A percentile compares a stretch with the other conserved stretches of the same genome.
Conservation (phyloP, 2,797 vertebrate species). For the Neoniphon sammara region DNA sequence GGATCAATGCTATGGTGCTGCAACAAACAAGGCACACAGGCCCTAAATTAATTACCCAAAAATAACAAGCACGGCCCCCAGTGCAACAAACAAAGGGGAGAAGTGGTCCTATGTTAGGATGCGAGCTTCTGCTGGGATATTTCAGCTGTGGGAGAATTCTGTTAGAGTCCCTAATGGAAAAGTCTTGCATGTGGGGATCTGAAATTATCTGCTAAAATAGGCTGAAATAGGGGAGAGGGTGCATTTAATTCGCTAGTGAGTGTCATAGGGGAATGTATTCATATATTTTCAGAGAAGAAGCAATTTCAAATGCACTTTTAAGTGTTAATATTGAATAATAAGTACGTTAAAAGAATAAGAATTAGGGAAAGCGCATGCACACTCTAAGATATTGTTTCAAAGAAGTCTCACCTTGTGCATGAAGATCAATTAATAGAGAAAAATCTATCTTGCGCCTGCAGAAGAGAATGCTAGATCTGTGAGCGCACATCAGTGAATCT, state of each 20-base stretch:
- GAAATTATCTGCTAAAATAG: slow-evolving; percentile 47
- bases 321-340: slow-evolving; percentile 38
- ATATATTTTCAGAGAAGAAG: slow-evolving; percentile 13
- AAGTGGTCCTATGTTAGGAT: slow-evolving; percentile 33
- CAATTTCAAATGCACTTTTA: slow-evolving; percentile 12
- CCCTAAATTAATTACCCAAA: slow-evolving; percentile 78
- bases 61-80: slow-evolving; percentile 52
- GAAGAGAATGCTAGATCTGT: slow-evolving; percentile 23
- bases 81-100: slow-evolving; percentile 56
- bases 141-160: slow-evolving; percentile 39
- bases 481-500: background rate
- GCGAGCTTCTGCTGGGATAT: slow-evolving; percentile 36
- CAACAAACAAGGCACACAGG: slow-evolving; percentile 67
- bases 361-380: slow-evolving; percentile 2
- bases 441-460: slow-evolving; percentile 23
- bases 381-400: background rate
- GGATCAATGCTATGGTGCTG: slow-evolving; percentile 73
- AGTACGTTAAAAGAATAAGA: background rate
- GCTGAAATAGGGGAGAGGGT: slow-evolving; percentile 10
- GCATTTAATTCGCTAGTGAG: slow-evolving; percentile 21
- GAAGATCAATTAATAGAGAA: slow-evolving; percentile 26
- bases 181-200: slow-evolving; percentile 35
- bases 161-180: slow-evolving; percentile 41
- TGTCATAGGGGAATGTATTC: slow-evolving; percentile 19
- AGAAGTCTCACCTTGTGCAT: slow-evolving; percentile 29